Base-by-base conservation (phyloP, 2,888 invertebrate species). In the Spisula solida region DNA sequence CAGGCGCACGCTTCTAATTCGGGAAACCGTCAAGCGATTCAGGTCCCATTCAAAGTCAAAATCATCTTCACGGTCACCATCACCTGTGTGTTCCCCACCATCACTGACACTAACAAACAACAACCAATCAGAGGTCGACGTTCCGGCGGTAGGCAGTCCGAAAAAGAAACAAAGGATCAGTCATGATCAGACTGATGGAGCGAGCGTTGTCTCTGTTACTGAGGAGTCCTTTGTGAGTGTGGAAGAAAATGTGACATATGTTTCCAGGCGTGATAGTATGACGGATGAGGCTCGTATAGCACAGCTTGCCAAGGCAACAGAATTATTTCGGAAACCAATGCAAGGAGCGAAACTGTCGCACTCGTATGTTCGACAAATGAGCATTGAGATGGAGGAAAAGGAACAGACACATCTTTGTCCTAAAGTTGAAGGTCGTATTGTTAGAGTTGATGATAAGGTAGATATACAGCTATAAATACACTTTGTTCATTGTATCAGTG, bases 341-440 rank as follows among this genome's bases (percentile, higher is more conserved):
- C 90, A 84, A 25, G 41, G 89, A 34, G 55, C 82, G 12, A 85
- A 91, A n/a, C 86, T 91, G 20, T 90, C 93, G 4, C 89, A 86
- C 80, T 92, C 89, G 14, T 91, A 95, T 41, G 90, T 93, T 79
- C 88, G 96, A 66, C 96, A 96, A 88, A 93, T 95, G 84, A 96
- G 96, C 82, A 94, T 97, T 70, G 98, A 98, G 94, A 98, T 98
- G 94, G 97, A 98, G 84, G 99, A 99, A 95, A 98, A 98, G 93
- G 98, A 98, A 31, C 98, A 98, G 0, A 98, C 98, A 96, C 98
- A 98, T 92, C 97, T 99, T 92, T 98, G 98, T 55, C 99, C 99
- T 0, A 97, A 97, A 96, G 97, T 98, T 0, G 98, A 99, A 95
- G 98, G 98, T 94, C 97, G 99, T 94, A 99, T 99, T 93, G 97